A percentile compares a stretch with the other conserved stretches of the same genome.
These are phyloP conservation scores for Poeciliopsis prolifica DNA, from an alignment of 2,113 vertebrate species.

Conservation along the genomic window DNA sequence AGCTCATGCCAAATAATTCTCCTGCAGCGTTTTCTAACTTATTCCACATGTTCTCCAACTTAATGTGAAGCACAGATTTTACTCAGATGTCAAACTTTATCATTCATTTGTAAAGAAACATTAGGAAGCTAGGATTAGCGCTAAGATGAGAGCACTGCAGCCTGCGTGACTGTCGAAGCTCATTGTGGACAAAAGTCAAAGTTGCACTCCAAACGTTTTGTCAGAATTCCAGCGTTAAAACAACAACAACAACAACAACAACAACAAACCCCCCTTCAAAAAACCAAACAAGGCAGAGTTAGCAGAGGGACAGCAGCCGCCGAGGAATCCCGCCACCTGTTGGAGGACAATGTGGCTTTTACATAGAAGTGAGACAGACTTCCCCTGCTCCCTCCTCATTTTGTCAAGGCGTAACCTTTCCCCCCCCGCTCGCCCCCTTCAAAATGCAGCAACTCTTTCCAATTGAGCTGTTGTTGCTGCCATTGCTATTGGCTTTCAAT, in stretches of 20 bases:
- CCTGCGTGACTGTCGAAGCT: conserved; percentile 18
- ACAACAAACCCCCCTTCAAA: too few species aligned
- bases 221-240: conserved; percentile 42
- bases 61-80: not conserved
- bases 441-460: conserved; percentile 80
- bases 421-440: conserved; percentile 67
- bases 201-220: conserved; percentile 47
- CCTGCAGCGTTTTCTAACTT: too few species aligned
- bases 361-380: conserved; percentile 64
- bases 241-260: conserved; percentile 1
- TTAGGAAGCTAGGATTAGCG: not conserved
- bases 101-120: not conserved
- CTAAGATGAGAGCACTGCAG: not conserved
- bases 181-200: conserved; percentile 30
- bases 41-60: too few species aligned
- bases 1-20: too few species aligned
- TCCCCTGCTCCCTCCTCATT: conserved; percentile 69
- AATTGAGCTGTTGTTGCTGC: conserved; percentile 81
- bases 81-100: not conserved
- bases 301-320: conserved; percentile 50
- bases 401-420: conserved; percentile 71
- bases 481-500: conserved; percentile 81
- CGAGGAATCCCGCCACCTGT: conserved; percentile 74
- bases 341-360: conserved; percentile 73
- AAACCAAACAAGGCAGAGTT: conserved; percentile 15